Conservation (phyloP, 2,797 vertebrate species). For the Carapus acus region DNA sequence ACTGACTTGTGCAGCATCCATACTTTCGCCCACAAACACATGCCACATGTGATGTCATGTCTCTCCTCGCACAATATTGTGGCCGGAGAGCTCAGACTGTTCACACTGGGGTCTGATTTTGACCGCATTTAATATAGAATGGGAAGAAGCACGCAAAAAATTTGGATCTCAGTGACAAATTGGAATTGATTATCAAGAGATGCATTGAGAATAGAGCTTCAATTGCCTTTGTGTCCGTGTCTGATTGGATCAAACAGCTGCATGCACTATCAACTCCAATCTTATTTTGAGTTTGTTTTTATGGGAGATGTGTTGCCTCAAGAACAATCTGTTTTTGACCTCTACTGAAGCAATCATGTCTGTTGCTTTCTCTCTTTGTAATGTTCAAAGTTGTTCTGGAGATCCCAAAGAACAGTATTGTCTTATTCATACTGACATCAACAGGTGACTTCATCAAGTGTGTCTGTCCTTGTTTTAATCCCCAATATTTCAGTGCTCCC, state of each 20-base stretch:
- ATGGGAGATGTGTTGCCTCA: not conserved
- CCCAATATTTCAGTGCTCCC: not conserved
- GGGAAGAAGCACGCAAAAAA: too few relatives aligned
- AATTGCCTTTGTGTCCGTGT: constrained; percentile 10
- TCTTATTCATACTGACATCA: too few relatives aligned
- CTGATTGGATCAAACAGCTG: constrained; percentile 25
- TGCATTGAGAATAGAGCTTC: constrained; percentile 32
- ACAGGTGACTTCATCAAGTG: constrained; percentile 41
- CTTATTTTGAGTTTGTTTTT: constrained; percentile 4
- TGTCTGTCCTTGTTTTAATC: constrained; percentile 13
- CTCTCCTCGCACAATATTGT: too few relatives aligned
- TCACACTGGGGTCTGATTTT: too few relatives aligned
- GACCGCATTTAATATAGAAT: too few relatives aligned
- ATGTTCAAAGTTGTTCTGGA: not conserved
- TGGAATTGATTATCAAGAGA: constrained; percentile 13
- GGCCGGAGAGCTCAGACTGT: too few relatives aligned
- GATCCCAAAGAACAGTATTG: not conserved
- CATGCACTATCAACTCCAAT: constrained; percentile 1
- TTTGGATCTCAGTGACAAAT: not conserved
- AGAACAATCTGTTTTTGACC: not conserved
- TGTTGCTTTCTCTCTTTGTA: not conserved
- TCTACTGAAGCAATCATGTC: too few relatives aligned
- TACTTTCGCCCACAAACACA: too few relatives aligned
- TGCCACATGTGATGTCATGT: too few relatives aligned
- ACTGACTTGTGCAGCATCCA: too few relatives aligned